Evolutionary conservation across 2,888 invertebrate species (phyloP).

Genomic region (Andricus quercusramuli): DNA sequence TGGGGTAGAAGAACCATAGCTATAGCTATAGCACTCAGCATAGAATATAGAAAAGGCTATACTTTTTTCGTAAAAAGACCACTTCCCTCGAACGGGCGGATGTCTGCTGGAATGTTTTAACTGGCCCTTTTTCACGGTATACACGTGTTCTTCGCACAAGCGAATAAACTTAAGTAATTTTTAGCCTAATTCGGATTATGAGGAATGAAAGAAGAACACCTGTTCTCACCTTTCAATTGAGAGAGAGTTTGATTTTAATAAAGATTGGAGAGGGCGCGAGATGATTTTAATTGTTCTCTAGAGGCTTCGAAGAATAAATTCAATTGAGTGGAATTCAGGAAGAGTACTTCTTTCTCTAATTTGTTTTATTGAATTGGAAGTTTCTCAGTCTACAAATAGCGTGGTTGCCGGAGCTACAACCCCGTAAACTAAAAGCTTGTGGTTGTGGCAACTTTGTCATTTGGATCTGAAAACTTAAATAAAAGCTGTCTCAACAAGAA

Average conservation of each 20-base stretch:
- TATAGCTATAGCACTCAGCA: not conserved
- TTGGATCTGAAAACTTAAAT: too few relatives aligned
- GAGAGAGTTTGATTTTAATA: not conserved
- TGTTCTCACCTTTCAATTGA: slow-evolving; percentile 3
- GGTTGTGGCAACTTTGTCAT: too few relatives aligned
- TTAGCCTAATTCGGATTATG: slow-evolving; percentile 1
- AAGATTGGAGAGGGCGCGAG: not conserved
- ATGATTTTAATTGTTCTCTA: not conserved
- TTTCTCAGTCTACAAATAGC: not conserved
- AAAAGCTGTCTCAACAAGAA: too few relatives aligned
- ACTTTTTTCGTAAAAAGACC: not conserved
- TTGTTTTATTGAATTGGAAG: not conserved
- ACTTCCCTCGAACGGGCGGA: slow-evolving; percentile 6
- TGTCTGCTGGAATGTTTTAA: slow-evolving; percentile 23
- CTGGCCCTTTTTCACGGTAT: slow-evolving; percentile 10
- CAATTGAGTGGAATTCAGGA: not conserved
- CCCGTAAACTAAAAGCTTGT: too few relatives aligned
- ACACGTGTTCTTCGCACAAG: not conserved
- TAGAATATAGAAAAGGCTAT: not conserved
- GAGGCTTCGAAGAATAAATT: not conserved
- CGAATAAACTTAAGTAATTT: not conserved
- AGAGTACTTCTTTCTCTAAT: not conserved
- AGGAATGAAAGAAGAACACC: slow-evolving; percentile 9
- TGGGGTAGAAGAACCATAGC: not conserved
- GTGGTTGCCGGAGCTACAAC: too few relatives aligned